Evolutionary conservation across 1,140 invertebrate genomes (phyloP), one percentile per base, ranked within the genome.

Genomic region (Lordiphosa stackelbergi): DNA sequence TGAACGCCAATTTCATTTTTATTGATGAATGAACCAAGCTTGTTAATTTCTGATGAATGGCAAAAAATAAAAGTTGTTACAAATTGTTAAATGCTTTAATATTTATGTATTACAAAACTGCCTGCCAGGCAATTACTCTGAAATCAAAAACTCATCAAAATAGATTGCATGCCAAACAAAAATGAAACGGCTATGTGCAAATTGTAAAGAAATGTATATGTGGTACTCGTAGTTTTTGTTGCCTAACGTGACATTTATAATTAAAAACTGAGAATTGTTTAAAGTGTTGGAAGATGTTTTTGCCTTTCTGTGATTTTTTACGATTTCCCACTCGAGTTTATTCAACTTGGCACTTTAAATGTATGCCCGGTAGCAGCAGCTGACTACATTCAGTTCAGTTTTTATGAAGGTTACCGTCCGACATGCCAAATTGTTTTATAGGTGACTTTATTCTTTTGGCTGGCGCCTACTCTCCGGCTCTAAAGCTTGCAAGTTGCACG

Each of bases 131-230:
- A 49, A 37, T 49, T 34, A 37, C 31, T 36, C 16, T 2, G 31
- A 49, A 49, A 49, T 49, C 47, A 36, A 37, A 35, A 49, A 49
- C 8, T 13, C 28, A 47, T 47, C 13, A 45, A 45, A 45, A 19
- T 19, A 11, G 37, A 40, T 40, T 40, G 16, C 38, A 41, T 41
- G 12, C 6, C 12, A 16, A 41, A 13, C 12, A 41, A 41, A 9
- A 13, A n/a, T 3, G 38, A 16, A 40, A 46, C 4, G 3, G 3
- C 31, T 43, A 24, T 22, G 9, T 43, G n/a, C 10, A 43, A 43
- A 43, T 24, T 24, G 41, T 43, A 43, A 43, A 10, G 19, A 24
- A 43, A 5, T n/a, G 1, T 42, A 28, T 28, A 28, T 28, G 24
- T n/a, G n/a, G n/a, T 28, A 28, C 24, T 22, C n/a, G 16, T 47